Base-by-base conservation (phyloP, 2,113 vertebrate genomes). In the Phalacrocorax pelagicus region DNA sequence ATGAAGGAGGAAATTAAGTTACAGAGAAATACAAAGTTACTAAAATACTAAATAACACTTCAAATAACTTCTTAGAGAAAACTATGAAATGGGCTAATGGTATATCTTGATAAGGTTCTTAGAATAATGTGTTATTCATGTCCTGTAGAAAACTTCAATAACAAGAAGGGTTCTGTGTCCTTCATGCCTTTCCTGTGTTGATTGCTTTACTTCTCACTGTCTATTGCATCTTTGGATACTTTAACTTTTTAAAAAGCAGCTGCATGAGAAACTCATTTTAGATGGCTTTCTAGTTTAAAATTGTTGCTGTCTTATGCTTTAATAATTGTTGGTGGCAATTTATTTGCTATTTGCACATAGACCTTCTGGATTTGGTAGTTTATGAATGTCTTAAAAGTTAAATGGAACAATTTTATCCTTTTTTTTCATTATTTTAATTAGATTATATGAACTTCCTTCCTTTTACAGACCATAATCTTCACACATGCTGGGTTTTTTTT, bases 381-480 rank as follows among this genome's bases (percentile, higher is more conserved):
- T 94, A 86, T 86, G 65, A 78, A 81, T 84, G 69, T 92, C 92
- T 92, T 78, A 88, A 84, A 79, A 90, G 58, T 84, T 92, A 92
- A 92, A 91, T 87, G 47, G 72, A 89, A 92, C 16, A 5, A 58
- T 96, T 89, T 96, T 84, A 54, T 85, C 5, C 87, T 65, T 78
- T 89, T 65, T 78, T 88, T 82, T 82, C 34, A 57, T 79, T 71
- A 59, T 94, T 96, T 93, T 89, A 88, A 93, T 96, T 90, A 92
- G 75, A 84, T 91, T 2, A 49, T 61, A 72, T 57, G 19, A 96
- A 72, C 80, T 86, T 36, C 30, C 22, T 90, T 82, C 30, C 29
- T 90, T 82, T 51, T 69, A 59, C 2, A 13, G 38, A 74, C 67
- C n/a, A 74, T 94, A 92, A 95, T 83, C 61, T 91, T 87, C 58